Base-by-base conservation (phyloP, 2,797 vertebrate species). In the Champsocephalus gunnari region DNA sequence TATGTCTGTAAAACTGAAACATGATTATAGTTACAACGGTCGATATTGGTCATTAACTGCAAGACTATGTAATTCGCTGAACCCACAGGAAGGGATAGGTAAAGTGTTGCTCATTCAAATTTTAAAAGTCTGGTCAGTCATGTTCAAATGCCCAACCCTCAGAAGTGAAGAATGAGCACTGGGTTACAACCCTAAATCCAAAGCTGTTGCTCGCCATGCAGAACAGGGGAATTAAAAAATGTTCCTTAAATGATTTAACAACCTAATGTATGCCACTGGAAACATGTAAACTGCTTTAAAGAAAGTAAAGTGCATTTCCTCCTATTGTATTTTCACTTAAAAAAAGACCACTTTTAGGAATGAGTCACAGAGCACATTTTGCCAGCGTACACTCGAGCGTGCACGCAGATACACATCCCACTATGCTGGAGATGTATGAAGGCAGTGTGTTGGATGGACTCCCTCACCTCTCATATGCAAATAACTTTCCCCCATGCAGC, bases 391-490 rank as follows among this genome's bases (percentile, higher is more conserved):
- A 72, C 71, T 69, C 5, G 17, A 57, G 7, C 9, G 12, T 71
- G 68, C 82, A 78, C 80, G 71, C 60, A 77, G 71, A 87, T 74
- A 81, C 82, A 85, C 82, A 87, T 67, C 75, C 81, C 81, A 76
- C 75, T 78, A 73, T 83, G 68, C 80, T 77, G 56, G 87, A 82
- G 84, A 91, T 93, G 88, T 92, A 88, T 92, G 87, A 90, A 88
- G 84, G 90, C 91, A 90, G 89, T 91, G 90, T 92, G 83, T 86
- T 90, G 83, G 84, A 88, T 81, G 77, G 71, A 90, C 88, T 92
- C 87, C 85, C 81, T 91, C 87, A 89, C 89, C 89, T 86, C 87
- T 92, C 92, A 89, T 90, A 92, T 94, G 94, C 93, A 94, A 95
- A 95, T 94, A 83, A 73, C 75, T 75, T 72, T 85, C 87, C 89